Percentiles rank a stretch among this genome's conserved stretches.
phyloP scores from a whole-genome alignment of 2,113 vertebrate genomes.

The Miniopterus natalensis region DNA sequence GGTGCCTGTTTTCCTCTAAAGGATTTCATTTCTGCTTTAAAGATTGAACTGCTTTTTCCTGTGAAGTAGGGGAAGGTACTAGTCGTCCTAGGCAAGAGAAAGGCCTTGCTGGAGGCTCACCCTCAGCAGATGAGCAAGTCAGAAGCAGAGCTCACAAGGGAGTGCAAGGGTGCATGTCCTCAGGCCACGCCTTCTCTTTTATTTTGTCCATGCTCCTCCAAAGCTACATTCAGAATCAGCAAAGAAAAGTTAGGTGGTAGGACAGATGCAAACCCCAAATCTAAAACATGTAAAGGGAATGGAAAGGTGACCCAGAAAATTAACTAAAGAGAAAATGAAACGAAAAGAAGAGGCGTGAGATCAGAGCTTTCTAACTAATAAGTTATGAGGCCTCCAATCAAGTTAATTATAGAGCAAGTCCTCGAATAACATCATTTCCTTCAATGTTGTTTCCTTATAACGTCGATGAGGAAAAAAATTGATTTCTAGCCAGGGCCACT shows the following conservation, averaged over 20 bases:
- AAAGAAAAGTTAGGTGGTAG: background rate
- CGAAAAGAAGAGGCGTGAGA: background rate
- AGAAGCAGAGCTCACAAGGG: background rate
- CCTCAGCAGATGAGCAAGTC: background rate
- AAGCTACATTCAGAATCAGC: conserved; percentile 16
- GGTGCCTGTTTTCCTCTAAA: conserved; percentile 44
- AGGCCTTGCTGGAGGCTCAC: background rate
- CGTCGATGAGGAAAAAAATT: background rate
- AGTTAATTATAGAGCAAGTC: background rate
- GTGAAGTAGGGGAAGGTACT: conserved; percentile 6
- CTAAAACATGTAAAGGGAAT: background rate
- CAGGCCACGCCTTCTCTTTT: background rate
- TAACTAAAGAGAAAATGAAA: conserved; percentile 6
- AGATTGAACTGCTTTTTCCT: background rate
- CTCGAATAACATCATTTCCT: background rate
- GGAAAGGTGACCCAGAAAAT: background rate
- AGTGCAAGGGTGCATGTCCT: background rate
- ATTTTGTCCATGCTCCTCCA: background rate
- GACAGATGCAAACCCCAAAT: conserved; percentile 31
- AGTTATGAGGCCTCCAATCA: background rate
- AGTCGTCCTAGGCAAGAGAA: background rate
- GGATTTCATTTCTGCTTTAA: conserved; percentile 33
- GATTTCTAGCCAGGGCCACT: background rate
- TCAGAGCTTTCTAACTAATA: background rate
- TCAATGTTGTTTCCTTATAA: background rate